A percentile compares a stretch with the other conserved stretches of the same genome.
Conservation (phyloP, 1,140 invertebrate genomes). For the Limonius californicus region DNA sequence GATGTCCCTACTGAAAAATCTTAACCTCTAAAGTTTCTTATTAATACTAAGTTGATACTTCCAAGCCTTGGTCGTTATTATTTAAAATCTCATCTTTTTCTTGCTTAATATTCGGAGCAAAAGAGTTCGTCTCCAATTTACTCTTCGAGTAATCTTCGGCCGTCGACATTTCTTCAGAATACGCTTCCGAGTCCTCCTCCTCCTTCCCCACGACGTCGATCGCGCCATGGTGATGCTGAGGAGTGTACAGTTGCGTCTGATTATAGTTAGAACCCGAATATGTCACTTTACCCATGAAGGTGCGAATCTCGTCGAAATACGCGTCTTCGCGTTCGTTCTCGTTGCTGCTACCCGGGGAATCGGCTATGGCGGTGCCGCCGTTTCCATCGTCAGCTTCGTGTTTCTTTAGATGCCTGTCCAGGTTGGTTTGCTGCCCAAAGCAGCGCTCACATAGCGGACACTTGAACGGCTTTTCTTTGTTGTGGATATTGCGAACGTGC, state of each 20-base stretch:
- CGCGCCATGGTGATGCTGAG: constrained; percentile 44
- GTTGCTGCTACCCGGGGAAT: constrained; percentile 73
- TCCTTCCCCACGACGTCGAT: constrained; percentile 47
- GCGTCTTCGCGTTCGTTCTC: constrained; percentile 80
- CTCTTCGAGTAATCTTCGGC: constrained; percentile 33
- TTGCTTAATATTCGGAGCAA: constrained; percentile 29
- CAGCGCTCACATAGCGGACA: constrained; percentile 82
- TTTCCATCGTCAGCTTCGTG: constrained; percentile 82
- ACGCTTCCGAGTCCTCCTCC: constrained; percentile 51
- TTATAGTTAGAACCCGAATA: constrained; percentile 44
- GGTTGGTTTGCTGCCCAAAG: constrained; percentile 98
- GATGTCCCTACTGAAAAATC: background rate
- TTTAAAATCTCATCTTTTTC: constrained; percentile 39
- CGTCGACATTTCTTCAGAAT: constrained; percentile 45
- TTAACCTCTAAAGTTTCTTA: background rate
- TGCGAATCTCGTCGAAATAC: constrained; percentile 84
- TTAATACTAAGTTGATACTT: constrained; percentile 40
- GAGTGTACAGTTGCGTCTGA: constrained; percentile 47
- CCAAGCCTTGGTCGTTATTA: constrained; percentile 42
- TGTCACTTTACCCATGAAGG: constrained; percentile 83
- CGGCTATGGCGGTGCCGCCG: constrained; percentile 63
- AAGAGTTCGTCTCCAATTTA: constrained; percentile 14
- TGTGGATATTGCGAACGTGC: constrained; percentile 98
- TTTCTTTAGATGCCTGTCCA: constrained; percentile 96
- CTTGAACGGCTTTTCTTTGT: constrained; percentile 89